Percentiles rank a stretch among this genome's conserved stretches.
Conservation (phyloP, 1,140 invertebrate genomes). For the Agrilus planipennis region DNA sequence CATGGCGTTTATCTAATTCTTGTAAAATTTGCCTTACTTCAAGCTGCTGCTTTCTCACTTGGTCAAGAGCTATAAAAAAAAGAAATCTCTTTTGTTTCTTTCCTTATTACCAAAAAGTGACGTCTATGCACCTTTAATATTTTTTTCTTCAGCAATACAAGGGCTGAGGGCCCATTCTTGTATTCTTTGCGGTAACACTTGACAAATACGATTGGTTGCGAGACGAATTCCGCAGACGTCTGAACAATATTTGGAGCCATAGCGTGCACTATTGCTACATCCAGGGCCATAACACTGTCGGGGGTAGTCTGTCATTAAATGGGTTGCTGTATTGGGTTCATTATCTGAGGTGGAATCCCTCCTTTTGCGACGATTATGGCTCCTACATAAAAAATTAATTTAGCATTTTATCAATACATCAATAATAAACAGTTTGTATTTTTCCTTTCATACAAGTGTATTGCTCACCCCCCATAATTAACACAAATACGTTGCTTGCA, state of each 20-base stretch:
- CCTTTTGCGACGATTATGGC: conserved; percentile 23
- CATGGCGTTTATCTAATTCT: conserved; percentile 62
- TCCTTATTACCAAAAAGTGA: neutral
- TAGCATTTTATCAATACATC: neutral
- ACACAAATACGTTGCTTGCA: conserved; percentile 49
- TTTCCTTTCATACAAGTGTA: neutral
- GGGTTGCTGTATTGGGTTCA: conserved; percentile 22
- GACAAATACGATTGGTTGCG: conserved; percentile 75
- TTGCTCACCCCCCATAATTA: conserved; percentile 31
- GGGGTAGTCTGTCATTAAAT: conserved; percentile 32
- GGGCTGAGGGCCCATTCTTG: conserved; percentile 90
- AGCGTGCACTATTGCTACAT: conserved; percentile 65
- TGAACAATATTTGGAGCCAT: conserved; percentile 90
- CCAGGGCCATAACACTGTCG: conserved; percentile 86
- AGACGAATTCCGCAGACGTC: conserved; percentile 86
- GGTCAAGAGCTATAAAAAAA: conserved; percentile 59
- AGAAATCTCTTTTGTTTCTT: neutral
- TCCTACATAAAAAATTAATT: neutral
- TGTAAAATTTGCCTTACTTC: conserved; percentile 63
- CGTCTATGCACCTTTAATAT: conserved; percentile 44
- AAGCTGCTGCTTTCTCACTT: conserved; percentile 65
- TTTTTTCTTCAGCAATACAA: conserved; percentile 77
- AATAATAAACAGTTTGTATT: neutral
- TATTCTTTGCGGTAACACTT: conserved; percentile 80
- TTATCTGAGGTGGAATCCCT: conserved; percentile 28